Conservation (phyloP, 92 coral and sea anemone genomes). For the Zoanthus solanderi region DNA sequence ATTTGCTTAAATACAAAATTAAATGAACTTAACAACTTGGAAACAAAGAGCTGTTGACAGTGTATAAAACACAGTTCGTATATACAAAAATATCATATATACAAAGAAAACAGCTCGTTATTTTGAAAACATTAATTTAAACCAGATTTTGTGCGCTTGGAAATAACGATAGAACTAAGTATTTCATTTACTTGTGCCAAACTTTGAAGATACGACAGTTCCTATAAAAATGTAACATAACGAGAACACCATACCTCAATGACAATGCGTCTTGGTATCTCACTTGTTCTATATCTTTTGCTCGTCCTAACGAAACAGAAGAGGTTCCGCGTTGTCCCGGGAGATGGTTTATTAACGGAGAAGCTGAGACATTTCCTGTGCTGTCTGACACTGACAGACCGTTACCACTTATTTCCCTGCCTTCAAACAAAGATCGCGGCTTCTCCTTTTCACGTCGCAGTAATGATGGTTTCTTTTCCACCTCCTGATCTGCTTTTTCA, state of each 20-base stretch:
- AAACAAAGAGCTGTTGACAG: background rate
- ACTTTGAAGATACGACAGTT: background rate
- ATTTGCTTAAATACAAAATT: no score
- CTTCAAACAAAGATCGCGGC: constrained; percentile 42
- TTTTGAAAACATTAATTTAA: background rate
- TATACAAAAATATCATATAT: background rate
- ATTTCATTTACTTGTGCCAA: background rate
- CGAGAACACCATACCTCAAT: constrained; percentile 62
- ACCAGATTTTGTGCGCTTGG: background rate
- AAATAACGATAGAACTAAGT: background rate
- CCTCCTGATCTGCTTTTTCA: constrained; percentile 20
- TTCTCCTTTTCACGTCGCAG: constrained; percentile 82
- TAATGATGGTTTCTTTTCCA: constrained; percentile 58
- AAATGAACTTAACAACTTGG: background rate
- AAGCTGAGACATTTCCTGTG: constrained; percentile 7
- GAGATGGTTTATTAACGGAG: background rate
- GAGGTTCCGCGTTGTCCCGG: background rate
- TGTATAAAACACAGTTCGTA: background rate
- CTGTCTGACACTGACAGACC: background rate
- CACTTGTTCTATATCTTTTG: constrained; percentile 38
- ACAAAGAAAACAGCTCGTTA: background rate
- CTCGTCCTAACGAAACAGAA: background rate
- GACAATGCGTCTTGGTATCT: constrained; percentile 79
- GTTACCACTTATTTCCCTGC: constrained; percentile 23
- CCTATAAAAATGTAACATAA: background rate